Evolutionary conservation across 2,888 invertebrate genomes (phyloP).

Genomic region (Hetaerina titia): DNA sequence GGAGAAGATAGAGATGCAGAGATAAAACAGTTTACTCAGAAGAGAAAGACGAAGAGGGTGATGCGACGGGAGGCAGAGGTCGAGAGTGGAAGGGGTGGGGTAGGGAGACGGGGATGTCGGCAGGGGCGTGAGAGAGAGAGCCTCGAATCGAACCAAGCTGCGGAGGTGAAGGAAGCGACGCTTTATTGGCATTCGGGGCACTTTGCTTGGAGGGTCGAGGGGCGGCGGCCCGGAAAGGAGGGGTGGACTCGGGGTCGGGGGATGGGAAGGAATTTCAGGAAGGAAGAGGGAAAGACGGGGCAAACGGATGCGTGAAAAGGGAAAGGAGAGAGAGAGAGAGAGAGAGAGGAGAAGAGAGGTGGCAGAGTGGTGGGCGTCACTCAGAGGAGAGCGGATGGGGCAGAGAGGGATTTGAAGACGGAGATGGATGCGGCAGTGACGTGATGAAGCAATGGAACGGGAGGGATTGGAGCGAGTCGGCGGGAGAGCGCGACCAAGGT

Average conservation of each 20-base stretch:
- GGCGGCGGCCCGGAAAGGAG: not conserved
- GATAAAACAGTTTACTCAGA: slow-evolving; percentile 32
- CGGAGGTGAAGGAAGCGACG: slow-evolving; percentile 28
- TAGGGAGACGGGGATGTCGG: not conserved
- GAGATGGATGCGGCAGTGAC: not conserved
- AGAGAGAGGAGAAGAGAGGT: too few relatives aligned
- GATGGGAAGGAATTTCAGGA: not conserved
- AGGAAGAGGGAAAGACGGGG: slow-evolving; percentile 1
- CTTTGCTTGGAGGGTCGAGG: slow-evolving; percentile 35
- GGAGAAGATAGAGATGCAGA: slow-evolving; percentile 33
- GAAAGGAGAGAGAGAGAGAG: not conserved
- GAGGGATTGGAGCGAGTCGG: not conserved
- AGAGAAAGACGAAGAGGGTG: not conserved
- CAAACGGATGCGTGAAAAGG: not conserved
- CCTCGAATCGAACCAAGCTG: slow-evolving; percentile 40
- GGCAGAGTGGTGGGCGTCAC: too few relatives aligned
- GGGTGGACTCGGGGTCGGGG: not conserved
- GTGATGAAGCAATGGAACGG: not conserved
- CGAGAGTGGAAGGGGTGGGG: not conserved
- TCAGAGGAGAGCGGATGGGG: too few relatives aligned
- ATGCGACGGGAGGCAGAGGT: not conserved
- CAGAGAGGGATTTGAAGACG: not conserved
- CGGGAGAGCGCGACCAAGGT: not conserved
- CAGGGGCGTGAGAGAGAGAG: not conserved
- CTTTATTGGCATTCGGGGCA: slow-evolving; percentile 57